These are phyloP conservation scores for Maccullochella peelii DNA, from an alignment of 2,113 vertebrate genomes.

Conservation along the genomic window DNA sequence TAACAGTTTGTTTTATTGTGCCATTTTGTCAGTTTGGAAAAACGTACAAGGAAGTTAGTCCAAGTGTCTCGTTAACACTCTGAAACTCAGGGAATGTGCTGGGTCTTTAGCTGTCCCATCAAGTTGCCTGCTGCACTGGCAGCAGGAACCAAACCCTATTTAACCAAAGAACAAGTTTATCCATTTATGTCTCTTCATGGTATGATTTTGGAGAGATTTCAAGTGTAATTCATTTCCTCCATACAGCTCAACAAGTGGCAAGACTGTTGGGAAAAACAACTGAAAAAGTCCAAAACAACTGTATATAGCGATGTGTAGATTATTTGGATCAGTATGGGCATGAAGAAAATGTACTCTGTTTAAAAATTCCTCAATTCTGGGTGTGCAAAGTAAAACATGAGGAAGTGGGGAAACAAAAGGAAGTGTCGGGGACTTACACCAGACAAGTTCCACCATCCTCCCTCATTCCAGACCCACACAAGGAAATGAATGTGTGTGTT, in stretches of 20 bases:
- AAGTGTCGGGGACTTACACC: constrained; percentile 1
- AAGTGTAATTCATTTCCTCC: not conserved
- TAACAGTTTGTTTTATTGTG: not conserved
- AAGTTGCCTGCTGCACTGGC: not conserved
- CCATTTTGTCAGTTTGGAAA: not conserved
- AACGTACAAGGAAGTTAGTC: constrained; percentile 28
- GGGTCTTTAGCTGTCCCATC: not conserved
- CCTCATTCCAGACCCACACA: constrained; percentile 40
- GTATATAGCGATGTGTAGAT: not conserved
- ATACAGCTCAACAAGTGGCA: not conserved
- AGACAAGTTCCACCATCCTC: constrained; percentile 21
- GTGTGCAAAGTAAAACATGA: constrained; percentile 44
- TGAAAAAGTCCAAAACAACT: not conserved
- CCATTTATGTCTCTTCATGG: not conserved
- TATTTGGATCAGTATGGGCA: not conserved
- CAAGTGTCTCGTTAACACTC: not conserved
- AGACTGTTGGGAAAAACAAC: not conserved
- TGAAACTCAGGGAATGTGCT: not conserved
- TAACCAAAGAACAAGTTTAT: constrained; percentile 41
- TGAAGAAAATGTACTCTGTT: not conserved
- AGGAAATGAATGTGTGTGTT: constrained; percentile 34
- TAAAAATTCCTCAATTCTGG: not conserved
- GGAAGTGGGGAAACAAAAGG: constrained; percentile 45
- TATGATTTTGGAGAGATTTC: not conserved
- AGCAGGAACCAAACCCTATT: constrained; percentile 36